A percentile compares a stretch with the other conserved stretches of the same genome.
phyloP scores from a whole-genome alignment of 2,888 invertebrate species.

The Rhorus exstirpatorius region DNA sequence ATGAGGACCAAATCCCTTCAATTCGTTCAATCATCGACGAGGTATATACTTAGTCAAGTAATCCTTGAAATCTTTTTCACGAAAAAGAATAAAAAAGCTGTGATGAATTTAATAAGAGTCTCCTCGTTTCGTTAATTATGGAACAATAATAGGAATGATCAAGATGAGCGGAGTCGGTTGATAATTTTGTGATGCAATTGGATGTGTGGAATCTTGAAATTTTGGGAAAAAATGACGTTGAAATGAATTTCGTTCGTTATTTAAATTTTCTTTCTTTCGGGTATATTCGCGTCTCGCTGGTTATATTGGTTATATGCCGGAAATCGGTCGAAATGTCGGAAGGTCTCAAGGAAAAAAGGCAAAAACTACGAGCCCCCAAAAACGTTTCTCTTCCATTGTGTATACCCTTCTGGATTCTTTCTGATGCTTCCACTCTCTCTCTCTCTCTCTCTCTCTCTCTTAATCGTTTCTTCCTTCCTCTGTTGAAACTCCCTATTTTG shows the following conservation, averaged over 20 bases:
- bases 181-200: too few species aligned
- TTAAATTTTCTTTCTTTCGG: background rate
- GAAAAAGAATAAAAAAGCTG: conserved; percentile 3
- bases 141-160: too few species aligned
- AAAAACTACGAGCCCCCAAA: conserved; percentile 1
- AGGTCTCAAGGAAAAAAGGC: background rate
- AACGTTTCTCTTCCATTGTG: background rate
- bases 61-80: conserved; percentile 3
- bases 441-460: conserved; percentile 1
- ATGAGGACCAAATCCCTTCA: too few species aligned
- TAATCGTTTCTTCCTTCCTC: conserved; percentile 25
- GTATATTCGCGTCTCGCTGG: background rate
- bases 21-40: too few species aligned
- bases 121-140: conserved; percentile 14
- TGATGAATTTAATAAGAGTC: background rate
- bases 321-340: conserved; percentile 11
- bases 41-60: too few species aligned
- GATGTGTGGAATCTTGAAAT: too few species aligned
- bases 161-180: too few species aligned
- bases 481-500: conserved; percentile 14
- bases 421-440: background rate
- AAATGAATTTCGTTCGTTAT: conserved; percentile 2
- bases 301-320: background rate
- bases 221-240: too few species aligned
- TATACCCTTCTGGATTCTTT: background rate